These are phyloP conservation scores for Phorcus lineatus DNA, from an alignment of 2,888 invertebrate species.

Conservation along the genomic window DNA sequence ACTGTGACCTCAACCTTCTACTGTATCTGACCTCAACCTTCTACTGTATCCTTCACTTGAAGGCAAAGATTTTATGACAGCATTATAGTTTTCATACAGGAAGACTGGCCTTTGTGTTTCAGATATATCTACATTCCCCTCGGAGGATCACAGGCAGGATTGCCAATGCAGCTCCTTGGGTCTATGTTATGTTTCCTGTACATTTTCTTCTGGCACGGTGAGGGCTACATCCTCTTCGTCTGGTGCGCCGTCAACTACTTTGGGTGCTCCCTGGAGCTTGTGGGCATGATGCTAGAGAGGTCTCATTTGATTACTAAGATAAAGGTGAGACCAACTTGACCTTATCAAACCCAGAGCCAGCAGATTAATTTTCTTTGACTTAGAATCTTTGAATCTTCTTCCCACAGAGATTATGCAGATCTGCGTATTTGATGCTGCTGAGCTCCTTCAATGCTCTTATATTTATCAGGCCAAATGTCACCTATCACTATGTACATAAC, in stretches of 20 bases:
- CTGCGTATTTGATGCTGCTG: too few relatives aligned
- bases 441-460: too few relatives aligned
- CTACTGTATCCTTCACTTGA: too few relatives aligned
- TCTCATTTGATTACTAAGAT: slow-evolving; percentile 1
- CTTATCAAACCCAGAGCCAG: background rate
- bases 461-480: too few relatives aligned
- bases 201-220: slow-evolving; percentile 94
- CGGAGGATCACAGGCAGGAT: slow-evolving; percentile 75
- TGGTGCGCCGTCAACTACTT: slow-evolving; percentile 90
- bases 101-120: background rate
- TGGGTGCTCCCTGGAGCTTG: slow-evolving; percentile 76
- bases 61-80: too few relatives aligned
- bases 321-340: background rate
- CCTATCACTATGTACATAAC: too few relatives aligned
- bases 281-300: slow-evolving; percentile 1
- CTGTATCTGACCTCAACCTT: too few relatives aligned
- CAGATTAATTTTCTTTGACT: too few relatives aligned
- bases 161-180: slow-evolving; percentile 79
- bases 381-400: too few relatives aligned
- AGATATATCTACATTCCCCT: slow-evolving; percentile 88
- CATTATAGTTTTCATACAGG: too few relatives aligned
- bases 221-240: slow-evolving; percentile 84
- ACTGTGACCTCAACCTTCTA: too few relatives aligned
- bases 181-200: slow-evolving; percentile 88
- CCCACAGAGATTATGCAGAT: too few relatives aligned